Conservation (phyloP, 64 coral and sea anemone species). For the Porites australiensis region DNA sequence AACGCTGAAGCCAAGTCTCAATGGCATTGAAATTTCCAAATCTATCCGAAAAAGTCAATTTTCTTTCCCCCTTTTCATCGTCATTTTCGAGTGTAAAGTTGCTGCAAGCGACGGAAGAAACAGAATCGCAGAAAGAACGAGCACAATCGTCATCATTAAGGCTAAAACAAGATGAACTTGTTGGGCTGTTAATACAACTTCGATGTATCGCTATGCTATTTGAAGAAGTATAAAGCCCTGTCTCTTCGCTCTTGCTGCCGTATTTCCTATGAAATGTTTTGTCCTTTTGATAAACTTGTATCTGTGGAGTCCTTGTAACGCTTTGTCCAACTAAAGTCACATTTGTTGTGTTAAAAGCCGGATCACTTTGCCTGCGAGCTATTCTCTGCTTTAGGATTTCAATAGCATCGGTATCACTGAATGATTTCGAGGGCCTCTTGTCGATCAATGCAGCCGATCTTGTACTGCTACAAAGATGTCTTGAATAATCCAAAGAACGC, state of each 20-base stretch:
- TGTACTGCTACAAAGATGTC: not conserved
- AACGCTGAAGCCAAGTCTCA: not conserved
- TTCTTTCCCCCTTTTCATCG: not conserved
- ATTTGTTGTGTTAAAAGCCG: not conserved
- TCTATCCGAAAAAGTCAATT: not conserved
- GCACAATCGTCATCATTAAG: not conserved
- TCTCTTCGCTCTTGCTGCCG: not conserved
- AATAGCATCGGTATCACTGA: slow-evolving; percentile 21
- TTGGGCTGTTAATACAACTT: too few relatives aligned
- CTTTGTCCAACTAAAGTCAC: not conserved
- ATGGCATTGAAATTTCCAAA: not conserved
- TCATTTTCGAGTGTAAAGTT: not conserved
- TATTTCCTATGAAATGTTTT: slow-evolving; percentile 26
- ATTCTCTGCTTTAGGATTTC: not conserved
- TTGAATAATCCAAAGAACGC: slow-evolving; percentile 10
- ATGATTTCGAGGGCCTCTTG: slow-evolving; percentile 13
- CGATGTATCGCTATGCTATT: not conserved
- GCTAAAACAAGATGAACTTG: too few relatives aligned
- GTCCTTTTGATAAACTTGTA: not conserved
- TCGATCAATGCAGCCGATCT: not conserved
- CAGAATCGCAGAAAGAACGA: not conserved
- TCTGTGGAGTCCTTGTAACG: not conserved
- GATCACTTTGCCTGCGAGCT: not conserved
- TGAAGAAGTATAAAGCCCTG: too few relatives aligned
- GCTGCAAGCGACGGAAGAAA: slow-evolving; percentile 26